These are phyloP conservation scores for Amblyopsis rosae DNA, from an alignment of 2,113 vertebrate species.

Conservation along the genomic window DNA sequence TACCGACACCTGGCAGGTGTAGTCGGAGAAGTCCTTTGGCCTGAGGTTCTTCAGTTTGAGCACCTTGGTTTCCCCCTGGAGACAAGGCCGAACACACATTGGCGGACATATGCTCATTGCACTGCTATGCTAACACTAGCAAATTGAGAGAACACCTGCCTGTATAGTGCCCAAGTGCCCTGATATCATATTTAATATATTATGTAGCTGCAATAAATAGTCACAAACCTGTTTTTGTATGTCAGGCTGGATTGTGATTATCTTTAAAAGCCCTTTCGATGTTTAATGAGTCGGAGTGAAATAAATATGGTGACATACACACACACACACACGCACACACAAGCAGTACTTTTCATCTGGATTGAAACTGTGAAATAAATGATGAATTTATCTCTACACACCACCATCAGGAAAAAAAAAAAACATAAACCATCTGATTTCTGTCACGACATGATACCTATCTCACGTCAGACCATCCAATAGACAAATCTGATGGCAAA, in stretches of 20 bases:
- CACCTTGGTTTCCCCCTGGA: slow-evolving; percentile 96
- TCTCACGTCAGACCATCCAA: too few species aligned
- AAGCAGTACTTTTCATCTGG: slow-evolving; percentile 24
- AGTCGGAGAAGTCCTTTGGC: slow-evolving; percentile 93
- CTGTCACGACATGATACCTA: too few species aligned
- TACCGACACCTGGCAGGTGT: slow-evolving; percentile 95
- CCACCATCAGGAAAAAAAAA: slow-evolving; percentile 50
- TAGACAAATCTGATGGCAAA: too few species aligned
- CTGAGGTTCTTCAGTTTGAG: slow-evolving; percentile 95
- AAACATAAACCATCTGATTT: slow-evolving; percentile 2
- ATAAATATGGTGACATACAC: slow-evolving; percentile 4
- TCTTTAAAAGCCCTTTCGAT: slow-evolving; percentile 40
- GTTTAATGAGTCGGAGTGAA: slow-evolving; percentile 33
- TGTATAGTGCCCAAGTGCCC: not conserved
- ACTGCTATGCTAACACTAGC: too few species aligned
- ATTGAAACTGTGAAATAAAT: slow-evolving; percentile 28
- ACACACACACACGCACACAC: slow-evolving; percentile 13
- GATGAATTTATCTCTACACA: slow-evolving; percentile 34
- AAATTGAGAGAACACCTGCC: not conserved
- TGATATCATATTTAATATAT: not conserved
- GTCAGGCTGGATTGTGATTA: slow-evolving; percentile 40
- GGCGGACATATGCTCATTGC: not conserved
- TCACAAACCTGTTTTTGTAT: slow-evolving; percentile 11
- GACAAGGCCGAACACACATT: not conserved
- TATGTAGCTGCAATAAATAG: not conserved